These are phyloP conservation scores for Asobara japonica DNA, from an alignment of 1,140 invertebrate species.

Conservation along the genomic window DNA sequence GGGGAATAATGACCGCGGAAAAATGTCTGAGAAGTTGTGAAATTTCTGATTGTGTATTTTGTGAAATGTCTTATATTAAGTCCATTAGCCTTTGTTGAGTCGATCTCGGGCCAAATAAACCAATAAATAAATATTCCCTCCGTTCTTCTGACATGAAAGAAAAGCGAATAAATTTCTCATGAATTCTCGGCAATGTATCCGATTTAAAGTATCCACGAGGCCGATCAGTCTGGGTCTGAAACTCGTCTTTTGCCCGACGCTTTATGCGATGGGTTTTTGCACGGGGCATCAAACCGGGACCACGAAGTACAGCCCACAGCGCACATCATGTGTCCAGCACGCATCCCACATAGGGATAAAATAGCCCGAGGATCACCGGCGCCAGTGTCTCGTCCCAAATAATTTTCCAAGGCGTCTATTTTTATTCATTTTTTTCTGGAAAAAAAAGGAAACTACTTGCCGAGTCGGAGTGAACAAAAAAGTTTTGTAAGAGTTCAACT, in stretches of 20 bases:
- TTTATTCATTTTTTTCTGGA: background rate
- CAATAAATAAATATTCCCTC: too few relatives aligned
- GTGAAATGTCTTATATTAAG: too few relatives aligned
- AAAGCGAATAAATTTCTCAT: too few relatives aligned
- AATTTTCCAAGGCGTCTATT: constrained; percentile 1
- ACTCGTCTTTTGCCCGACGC: background rate
- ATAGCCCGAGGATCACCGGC: constrained; percentile 7
- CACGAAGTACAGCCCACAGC: background rate
- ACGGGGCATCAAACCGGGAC: constrained; percentile 3
- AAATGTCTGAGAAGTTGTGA: too few relatives aligned
- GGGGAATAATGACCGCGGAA: too few relatives aligned
- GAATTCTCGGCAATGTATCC: background rate
- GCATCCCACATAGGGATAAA: background rate
- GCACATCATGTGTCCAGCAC: background rate
- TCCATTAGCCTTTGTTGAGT: too few relatives aligned
- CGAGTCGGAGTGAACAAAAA: too few relatives aligned
- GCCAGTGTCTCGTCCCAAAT: constrained; percentile 13
- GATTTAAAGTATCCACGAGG: background rate
- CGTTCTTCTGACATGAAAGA: too few relatives aligned
- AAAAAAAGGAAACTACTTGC: background rate
- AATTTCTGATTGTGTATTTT: too few relatives aligned
- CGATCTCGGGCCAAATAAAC: too few relatives aligned
- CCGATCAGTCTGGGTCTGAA: background rate
- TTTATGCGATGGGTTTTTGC: constrained; percentile 5
- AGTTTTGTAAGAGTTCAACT: too few relatives aligned